These are phyloP conservation scores for Metallyticus violacea DNA, from an alignment of 2,888 invertebrate species.

Conservation along the genomic window DNA sequence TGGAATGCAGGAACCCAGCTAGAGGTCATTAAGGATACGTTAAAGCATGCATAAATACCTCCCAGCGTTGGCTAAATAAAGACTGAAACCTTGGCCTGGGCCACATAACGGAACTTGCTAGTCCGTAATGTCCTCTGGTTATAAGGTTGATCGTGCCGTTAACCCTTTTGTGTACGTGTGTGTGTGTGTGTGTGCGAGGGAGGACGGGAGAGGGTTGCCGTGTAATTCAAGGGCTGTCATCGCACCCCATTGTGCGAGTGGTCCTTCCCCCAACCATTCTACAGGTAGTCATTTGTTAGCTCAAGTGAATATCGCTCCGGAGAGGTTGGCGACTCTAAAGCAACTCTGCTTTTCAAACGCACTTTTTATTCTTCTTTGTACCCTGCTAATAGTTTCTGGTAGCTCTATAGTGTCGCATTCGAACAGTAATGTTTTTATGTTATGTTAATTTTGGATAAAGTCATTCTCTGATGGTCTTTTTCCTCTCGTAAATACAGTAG, in stretches of 20 bases:
- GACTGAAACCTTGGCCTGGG: background rate
- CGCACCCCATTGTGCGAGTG: background rate
- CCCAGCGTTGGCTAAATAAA: background rate
- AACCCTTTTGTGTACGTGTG: background rate
- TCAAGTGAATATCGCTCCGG: background rate
- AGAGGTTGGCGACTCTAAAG: background rate
- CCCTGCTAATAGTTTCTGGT: background rate
- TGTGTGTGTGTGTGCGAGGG: background rate
- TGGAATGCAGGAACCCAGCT: background rate
- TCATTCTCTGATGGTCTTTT: no score
- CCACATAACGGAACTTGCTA: background rate
- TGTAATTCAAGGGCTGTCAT: background rate
- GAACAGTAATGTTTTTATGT: no score
- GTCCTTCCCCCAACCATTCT: background rate
- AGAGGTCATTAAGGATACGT: background rate
- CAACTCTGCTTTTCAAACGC: background rate
- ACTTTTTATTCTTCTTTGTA: background rate
- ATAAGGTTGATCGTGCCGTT: background rate
- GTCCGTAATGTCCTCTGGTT: background rate
- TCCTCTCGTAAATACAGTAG: no score
- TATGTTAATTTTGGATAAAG: no score
- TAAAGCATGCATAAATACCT: background rate
- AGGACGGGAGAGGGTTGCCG: background rate
- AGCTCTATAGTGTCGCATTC: background rate
- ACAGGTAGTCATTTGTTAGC: slow-evolving; percentile 6